Evolutionary conservation across 1,140 invertebrate genomes (phyloP), one percentile per base, ranked within the genome.

Genomic region (Trichonephila clavipes): DNA sequence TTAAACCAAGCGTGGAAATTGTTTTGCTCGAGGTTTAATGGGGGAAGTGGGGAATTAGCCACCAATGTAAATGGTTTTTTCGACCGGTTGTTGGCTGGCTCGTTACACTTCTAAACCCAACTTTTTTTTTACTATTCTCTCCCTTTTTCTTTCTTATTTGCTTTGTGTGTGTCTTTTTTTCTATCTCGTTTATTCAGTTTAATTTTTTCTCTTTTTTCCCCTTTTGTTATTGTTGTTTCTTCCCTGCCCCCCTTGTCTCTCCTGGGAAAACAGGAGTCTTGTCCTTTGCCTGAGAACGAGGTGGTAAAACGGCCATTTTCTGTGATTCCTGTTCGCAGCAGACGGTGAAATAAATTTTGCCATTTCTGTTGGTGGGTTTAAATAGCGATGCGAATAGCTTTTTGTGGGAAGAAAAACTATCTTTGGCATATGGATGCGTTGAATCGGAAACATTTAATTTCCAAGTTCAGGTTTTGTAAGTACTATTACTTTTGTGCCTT

Each of bases 1-100:
- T 89, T 93, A 88, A 93, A 93, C 83, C 83, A 93, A 66, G 83
- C 91, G 91, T 93, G 92, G 92, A 93, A 93, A 93, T 93, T 93
- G 86, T 89, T 93, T 93, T 89, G 85, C 86, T 40, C 58, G 86
- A n/a, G 85, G 69, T 88, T 93, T 93, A 88, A 93, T 89, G 87
- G 92, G 64, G n/a, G 91, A 86, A 58, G 40, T 61, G 69, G 86
- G 81, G 92, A 93, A 93, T 93, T 93, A 93, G 92, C 92, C 66
- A 72, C 10, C 69, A 82, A 88, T 88, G 86, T 93, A 93, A 93
- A 93, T 93, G 85, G 92, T 93, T 87, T 93, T 93, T 89, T 92
- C 83, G 86, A 87, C 62, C 81, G 91, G 83, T 93, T 87, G 91
- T 87, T 93, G 64, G 44, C 82, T 66, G 83, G 82, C 83, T 88